Evolutionary conservation across 2,888 invertebrate species (phyloP), one percentile per base, ranked within the genome.

Genomic region (Hymenopus coronatus): DNA sequence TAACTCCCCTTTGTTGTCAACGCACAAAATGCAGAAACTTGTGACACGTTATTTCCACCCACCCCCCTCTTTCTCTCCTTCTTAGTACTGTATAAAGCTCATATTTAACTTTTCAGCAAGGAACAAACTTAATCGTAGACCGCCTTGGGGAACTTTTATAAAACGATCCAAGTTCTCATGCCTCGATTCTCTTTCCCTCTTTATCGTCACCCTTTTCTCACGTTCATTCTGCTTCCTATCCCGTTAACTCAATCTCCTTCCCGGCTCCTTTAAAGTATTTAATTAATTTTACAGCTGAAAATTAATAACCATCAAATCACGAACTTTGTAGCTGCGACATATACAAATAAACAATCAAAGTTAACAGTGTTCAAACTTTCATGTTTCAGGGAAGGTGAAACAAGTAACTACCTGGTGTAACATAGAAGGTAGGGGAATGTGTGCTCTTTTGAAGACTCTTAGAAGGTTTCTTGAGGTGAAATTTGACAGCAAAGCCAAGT

Each of bases 241-340:
- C 54, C 54, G 54, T 70, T 70, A 70, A 70, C 54, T 70, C 54
- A 83, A 28, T 83, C 54, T 70, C 54, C 54, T 70, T 25, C 46
- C 20, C 30, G 27, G 9, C 54, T 82, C 70, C 85, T 85, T 82
- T 85, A 88, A 89, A 89, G 89, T 84, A 89, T 90, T 90, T 90
- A 90, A 90, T 90, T 90, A 90, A 90, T 90, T 89, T 88, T 86
- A 85, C 89, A 90, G 88, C 87, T 88, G 88, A 87, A 88, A 90
- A 89, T 89, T 89, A 89, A 89, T 89, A 89, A 88, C 88, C 88
- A 89, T 88, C 89, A 89, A 89, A 89, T 88, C 81, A 82, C 40
- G 81, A 70, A 82, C 87, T 87, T 33, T 70, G 54, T 82, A 87
- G 87, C 30, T 33, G 8, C 33, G 82, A 27, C 82, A 85, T 46